Base-by-base conservation (phyloP, 2,888 invertebrate genomes). In the Conops quadrifasciatus region DNA sequence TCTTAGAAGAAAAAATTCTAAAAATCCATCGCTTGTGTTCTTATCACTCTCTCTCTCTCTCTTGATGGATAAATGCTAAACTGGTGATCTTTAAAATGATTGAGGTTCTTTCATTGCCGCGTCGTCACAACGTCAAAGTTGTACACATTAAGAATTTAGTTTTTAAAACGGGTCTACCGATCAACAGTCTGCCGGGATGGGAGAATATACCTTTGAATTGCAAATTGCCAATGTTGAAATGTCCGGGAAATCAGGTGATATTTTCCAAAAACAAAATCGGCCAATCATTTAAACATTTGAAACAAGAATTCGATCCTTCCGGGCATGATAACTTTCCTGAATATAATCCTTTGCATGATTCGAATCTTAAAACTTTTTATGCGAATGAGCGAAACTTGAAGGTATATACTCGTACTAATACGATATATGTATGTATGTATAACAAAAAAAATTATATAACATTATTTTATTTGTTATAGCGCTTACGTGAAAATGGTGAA, bases 291-390 rank as follows among this genome's bases (percentile, higher is more conserved):
- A 80, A 80, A 72, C 79, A 78, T 19, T 73, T 73, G 30, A 79
- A 80, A 72, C 79, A 79, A 24, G 80, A 83, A n/a, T 85, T 84
- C 24, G 83, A 84, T 74, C 71, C 81, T 4, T 80, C 80, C 11
- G 80, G 80, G 9, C 77, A 78, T 0, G 79, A 80, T 15, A 76
- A 78, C 26, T 78, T 80, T 58, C 82, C 81, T 60, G 88, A 88
- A 74, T 90, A 90, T 77, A 89, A 89, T 56, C 87, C 89, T 0
- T 82, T 89, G 81, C 89, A 90, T 75, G 90, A 90, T 76, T 88
- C 88, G 0, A 89, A 90, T 77, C 81, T 90, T 30, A 88, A 87
- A 11, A 86, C 87, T 51, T 88, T 88, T 78, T 90, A 88, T 76
- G 80, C 86, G 0, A 88, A 82, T 69, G 80, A 85, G 71, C 77